Base-by-base conservation (phyloP, 2,888 invertebrate genomes). In the Stenodema calcarata region DNA sequence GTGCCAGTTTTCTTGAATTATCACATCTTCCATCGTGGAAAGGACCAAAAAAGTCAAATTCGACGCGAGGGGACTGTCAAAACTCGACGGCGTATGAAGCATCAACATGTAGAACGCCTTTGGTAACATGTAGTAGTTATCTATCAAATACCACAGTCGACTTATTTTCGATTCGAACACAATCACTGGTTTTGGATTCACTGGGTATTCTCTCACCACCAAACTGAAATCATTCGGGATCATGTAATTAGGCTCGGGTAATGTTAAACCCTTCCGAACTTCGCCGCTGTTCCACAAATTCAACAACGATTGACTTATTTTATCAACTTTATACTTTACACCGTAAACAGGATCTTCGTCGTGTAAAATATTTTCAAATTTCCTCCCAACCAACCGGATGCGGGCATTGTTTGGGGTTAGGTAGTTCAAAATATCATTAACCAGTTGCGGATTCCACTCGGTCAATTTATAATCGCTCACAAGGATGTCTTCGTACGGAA, bases 391-490 rank as follows among this genome's bases (percentile, higher is more conserved):
- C 27, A 78, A 44, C 11, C 78, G n/a, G 27, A 78, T 44, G 16
- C 93, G 92, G 88, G 97, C 94, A 89, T 96, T 97, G 9, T 96
- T 94, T 0, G 98, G 97, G 0, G 92, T 93, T 42, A 99, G 93
- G 89, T 94, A 92, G 2, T 93, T 91, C 54, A 97, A 92, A 0
- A 98, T 91, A 88, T 94, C 92, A 11, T 93, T 92, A 42, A 99
- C 95, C 47, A 98, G 91, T 35, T 98, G 96, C 0, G 98, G 98
- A 69, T 94, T 92, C 95, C 96, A 99, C 88, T 98, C 96, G 2
- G 94, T 93, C 89, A 96, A 92, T 85, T 97, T 90, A 90, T 95
- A 96, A 75, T 95, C 94, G 0, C 95, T 96, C 90, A 94, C 94
- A 0, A 99, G 92, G 0, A 97, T 94, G 90, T 99, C 97, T 88